Base-by-base conservation (phyloP, 2,113 vertebrate species). In the Plestiodon gilberti region DNA sequence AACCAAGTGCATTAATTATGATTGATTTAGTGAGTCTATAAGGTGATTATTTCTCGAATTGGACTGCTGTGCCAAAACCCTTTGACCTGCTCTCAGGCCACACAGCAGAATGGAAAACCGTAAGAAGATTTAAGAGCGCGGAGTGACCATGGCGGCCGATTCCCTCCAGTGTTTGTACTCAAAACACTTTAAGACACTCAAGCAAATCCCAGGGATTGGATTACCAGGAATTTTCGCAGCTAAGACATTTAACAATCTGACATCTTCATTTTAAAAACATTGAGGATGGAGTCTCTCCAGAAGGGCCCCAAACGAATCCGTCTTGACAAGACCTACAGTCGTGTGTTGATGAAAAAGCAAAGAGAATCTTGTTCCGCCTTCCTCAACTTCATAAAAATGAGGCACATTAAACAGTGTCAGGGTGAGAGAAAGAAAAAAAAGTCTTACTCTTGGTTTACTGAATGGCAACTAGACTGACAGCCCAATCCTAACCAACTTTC, bases 1-100 rank as follows among this genome's bases (percentile, higher is more conserved):
- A 88, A 96, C 96, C 96, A 94, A 97, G 97, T 96, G 97, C 97
- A 98, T 98, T 98, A 98, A 99, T 98, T 98, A 98, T 99, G 98
- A 99, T 98, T 97, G 97, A 99, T 99, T 98, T 97, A 97, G 96
- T 96, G 94, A 95, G 95, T 97, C 97, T 97, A 96, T 96, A 97
- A 97, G 96, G 98, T 97, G 97, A 98, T 98, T 98, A 97, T 97
- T 98, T 98, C 97, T 97, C 96, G 97, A 98, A 98, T 98, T 97
- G 97, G 97, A 95, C 97, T 97, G 97, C 96, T 95, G 93, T 96
- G 96, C 91, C 83, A 91, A 97, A 98, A 98, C 98, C 98, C 97
- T 96, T 95, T 98, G 98, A 98, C 98, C 98, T 75, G 95, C 94
- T 97, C 96, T 98, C 95, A 97, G 97, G 97, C 97, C 98, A 97